Evolutionary conservation across 1,140 invertebrate genomes (phyloP), one percentile per base, ranked within the genome.

Genomic region (Sycophila sp.): DNA sequence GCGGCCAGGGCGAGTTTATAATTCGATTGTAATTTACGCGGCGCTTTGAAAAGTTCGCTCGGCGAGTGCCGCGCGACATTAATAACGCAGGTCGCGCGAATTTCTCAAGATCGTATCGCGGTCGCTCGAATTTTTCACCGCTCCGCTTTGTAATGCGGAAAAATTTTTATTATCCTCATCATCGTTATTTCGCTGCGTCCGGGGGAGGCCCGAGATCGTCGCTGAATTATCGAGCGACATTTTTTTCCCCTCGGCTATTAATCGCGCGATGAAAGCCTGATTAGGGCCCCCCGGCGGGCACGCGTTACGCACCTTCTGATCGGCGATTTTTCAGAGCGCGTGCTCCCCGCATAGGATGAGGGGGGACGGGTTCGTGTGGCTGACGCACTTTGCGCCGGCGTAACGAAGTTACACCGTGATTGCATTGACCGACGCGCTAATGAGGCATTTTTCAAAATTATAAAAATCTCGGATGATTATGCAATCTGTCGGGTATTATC

Each of bases 291-390:
- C 40, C 63, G 13, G 45, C 28, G 17, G 30, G 19, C 32, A 49
- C 45, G 19, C 17, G n/a, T n/a, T n/a, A 4, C 24, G 13, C 32
- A 42, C 51, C 64, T 49, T 8, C n/a, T 36, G 34, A 65, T 63
- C 64, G 36, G 49, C 24, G 56, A 69, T 69, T 68, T 60, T 69
- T 60, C 30, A 60, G 34, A 22, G 56, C 66, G 60, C 66, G 55
- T 60, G 53, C 24, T 36, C 53, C 45, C 4, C 32, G 8, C 10
- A n/a, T 32, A 26, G 53, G 45, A 36, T 49, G 60, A 68, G 53
- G 56, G 66, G 40, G 55, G n/a, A n/a, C n/a, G n/a, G n/a, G n/a
- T 49, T n/a, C n/a, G n/a, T 34, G 15, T 26, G 36, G 51, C 51
- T 19, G 55, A 60, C 42, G 66, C 66, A 60, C 56, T 68, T 67